Evolutionary conservation across 2,888 invertebrate species (phyloP), one percentile per base, ranked within the genome.

Genomic region (Volucella inanis): DNA sequence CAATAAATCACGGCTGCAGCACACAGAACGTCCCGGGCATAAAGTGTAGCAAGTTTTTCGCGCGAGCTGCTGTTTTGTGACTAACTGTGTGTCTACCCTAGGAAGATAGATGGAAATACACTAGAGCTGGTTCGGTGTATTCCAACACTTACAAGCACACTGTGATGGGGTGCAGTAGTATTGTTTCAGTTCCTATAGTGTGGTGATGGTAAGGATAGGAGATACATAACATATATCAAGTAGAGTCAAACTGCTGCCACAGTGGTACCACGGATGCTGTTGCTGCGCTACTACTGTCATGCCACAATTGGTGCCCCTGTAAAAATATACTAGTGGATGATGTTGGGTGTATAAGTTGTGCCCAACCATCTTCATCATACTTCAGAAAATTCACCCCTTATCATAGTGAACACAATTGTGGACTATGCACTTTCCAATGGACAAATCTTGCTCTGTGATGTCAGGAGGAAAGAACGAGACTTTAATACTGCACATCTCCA

Each of bases 1-100:
- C 82, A 38, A 88, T 88, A 88, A 88, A 88, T 88, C 88, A 88
- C 83, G 82, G 71, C 77, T 83, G 82, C 87, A 87, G 75, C 81
- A 80, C 72, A 72, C 64, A 81, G 75, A 84, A 77, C 78, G 85
- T 75, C 85, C 76, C 85, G 77, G 84, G 81, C 81, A 84, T 86
- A 86, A 78, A 86, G 82, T 87, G 84, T 87, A 88, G 87, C 87
- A 87, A 88, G 87, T 88, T 87, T 88, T 88, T 88, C 88, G 87
- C 88, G 88, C 88, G 87, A 88, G 87, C 88, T 88, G 88, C 84
- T 88, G 87, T 87, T 87, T 87, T 84, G 70, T 86, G 86, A 86
- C 84, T 87, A 87, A 83, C 85, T 83, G 78, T 86, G 86, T 86
- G 85, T 77, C 75, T 85, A 72, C 85, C 86, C 82, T 74, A 68